phyloP scores from a whole-genome alignment of 1,140 invertebrate genomes.

The Lordiphosa mommai region DNA sequence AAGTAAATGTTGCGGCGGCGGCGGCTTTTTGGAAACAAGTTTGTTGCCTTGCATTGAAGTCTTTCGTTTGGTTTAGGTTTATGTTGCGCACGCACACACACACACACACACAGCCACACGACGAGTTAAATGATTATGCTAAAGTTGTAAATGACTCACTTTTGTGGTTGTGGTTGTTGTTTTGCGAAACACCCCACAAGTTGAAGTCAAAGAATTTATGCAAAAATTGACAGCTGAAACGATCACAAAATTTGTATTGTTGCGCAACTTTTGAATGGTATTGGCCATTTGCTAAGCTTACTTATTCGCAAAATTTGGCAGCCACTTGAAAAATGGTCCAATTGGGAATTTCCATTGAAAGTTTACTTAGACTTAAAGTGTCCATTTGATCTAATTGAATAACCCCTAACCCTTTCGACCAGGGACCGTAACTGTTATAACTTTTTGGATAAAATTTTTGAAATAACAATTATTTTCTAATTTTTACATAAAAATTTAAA shows the following conservation, averaged over 20 bases:
- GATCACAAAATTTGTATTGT: constrained; percentile 32
- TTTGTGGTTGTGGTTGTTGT: constrained; percentile 11
- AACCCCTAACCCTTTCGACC: no score
- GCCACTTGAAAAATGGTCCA: no score
- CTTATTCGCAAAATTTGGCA: no score
- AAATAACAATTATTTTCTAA: no score
- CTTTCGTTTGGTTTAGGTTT: constrained; percentile 58
- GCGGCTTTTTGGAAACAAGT: constrained; percentile 51
- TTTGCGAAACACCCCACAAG: constrained; percentile 19
- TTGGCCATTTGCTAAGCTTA: no score
- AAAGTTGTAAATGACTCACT: constrained; percentile 58
- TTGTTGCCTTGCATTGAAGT: constrained; percentile 74
- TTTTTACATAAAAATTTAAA: no score
- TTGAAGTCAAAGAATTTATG: constrained; percentile 46
- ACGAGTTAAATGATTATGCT: constrained; percentile 52
- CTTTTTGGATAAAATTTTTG: no score
- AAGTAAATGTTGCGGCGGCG: background rate
- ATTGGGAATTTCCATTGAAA: no score
- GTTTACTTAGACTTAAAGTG: no score
- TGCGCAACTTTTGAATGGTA: constrained; percentile 40
- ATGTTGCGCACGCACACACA: constrained; percentile 46
- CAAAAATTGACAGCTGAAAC: constrained; percentile 28
- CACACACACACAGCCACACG: no score
- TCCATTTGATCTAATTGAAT: no score
- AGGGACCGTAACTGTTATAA: no score